Percentiles rank a stretch among this genome's conserved stretches.
Evolutionary conservation across 2,797 vertebrate species (phyloP).

Genomic region (Platyrinchus mystaceus): DNA sequence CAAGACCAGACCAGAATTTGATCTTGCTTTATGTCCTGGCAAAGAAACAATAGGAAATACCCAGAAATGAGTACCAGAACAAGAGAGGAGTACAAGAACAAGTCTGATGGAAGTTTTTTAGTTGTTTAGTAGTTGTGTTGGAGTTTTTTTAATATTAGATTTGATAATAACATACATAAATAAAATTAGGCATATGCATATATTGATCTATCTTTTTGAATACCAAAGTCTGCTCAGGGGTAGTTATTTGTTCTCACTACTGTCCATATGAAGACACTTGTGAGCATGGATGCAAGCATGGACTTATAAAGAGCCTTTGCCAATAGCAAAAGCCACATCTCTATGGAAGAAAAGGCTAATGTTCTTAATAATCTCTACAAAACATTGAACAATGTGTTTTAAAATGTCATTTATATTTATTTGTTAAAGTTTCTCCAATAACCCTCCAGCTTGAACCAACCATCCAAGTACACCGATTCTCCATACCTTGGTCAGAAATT

Average conservation of each 20-base stretch:
- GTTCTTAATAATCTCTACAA: not conserved
- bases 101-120: not conserved
- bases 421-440: not conserved
- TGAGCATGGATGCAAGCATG: not conserved
- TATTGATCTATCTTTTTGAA: not conserved
- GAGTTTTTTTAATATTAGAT: not conserved
- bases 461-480: not conserved
- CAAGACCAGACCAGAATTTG: not conserved
- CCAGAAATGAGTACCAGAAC: not conserved
- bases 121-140: not conserved
- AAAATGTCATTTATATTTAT: not conserved
- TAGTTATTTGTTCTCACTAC: not conserved
- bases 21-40: not conserved
- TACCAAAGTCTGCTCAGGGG: not conserved
- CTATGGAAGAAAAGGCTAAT: not conserved
- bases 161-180: not conserved
- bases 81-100: not conserved
- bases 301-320: not conserved
- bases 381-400: not conserved
- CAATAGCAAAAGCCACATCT: not conserved
- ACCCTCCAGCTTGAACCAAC: not conserved
- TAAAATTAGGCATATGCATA: not conserved
- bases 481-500: not conserved
- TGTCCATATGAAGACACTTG: not conserved
- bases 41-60: not conserved